Evolutionary conservation across 2,797 vertebrate species (phyloP), one percentile per base, ranked within the genome.

Genomic region (Anabacerthia variegaticeps): DNA sequence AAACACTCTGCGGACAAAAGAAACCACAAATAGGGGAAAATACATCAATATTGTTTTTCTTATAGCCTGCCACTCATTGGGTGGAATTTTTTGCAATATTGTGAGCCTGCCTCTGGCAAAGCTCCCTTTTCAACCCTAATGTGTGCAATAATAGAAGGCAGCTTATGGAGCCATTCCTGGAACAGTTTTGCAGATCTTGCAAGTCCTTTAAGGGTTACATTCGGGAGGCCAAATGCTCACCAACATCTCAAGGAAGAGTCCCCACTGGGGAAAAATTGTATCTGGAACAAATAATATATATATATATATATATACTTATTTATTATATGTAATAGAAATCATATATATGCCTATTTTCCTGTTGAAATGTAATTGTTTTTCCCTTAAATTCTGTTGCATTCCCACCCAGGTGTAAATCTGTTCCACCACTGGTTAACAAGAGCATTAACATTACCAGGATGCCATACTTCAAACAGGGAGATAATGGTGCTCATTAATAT

Each of bases 1-100:
- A 96, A 91, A 81, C 71, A 82, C 85, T 85, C 85, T 85, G 91
- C 44, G 95, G 90, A 96, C 91, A 85, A 95, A 89, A 36, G 92
- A 93, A 94, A 87, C 94, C 84, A 73, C 94, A 85, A 71, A 62
- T 32, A 52, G 80, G 32, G 52, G 34, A 90, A 97, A 94, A 96
- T 36, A 36, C 75, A 94, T 81, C 26, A 7, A 89, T 88, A 73
- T 48, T 78, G 85, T 93, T 97, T 96, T 94, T 79, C 92, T 88
- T 63, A 23, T 24, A 77, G 89, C 36, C 56, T 86, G 76, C 74
- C 93, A 63, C 63, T 85, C 67, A 74, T 39, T 58, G 93, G 83
- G 67, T 16, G 85, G 78, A 91, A 54, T 73, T 91, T 55, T 78
- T 73, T 89, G 74, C 65, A 92, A 81, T 88, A 68, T 63, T 14